Evolutionary conservation across 2,113 vertebrate species (phyloP).

Genomic region (Neolamprologus kungweensis): DNA sequence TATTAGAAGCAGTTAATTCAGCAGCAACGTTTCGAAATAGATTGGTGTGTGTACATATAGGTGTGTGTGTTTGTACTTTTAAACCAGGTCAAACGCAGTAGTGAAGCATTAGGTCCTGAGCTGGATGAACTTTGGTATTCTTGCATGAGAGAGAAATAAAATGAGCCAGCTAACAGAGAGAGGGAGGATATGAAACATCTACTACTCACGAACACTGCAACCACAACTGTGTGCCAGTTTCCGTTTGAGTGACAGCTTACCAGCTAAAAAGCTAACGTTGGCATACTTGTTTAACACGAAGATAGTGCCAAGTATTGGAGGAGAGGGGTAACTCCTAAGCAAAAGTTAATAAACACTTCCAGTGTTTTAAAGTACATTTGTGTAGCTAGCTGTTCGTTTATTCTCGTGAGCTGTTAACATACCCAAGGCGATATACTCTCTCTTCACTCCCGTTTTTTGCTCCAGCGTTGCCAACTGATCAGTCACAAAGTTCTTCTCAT

Average conservation of each 20-base stretch:
- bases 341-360: background rate
- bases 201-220: background rate
- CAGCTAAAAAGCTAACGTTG: background rate
- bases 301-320: background rate
- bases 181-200: background rate
- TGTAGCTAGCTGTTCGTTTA: background rate
- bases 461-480: conserved; percentile 75
- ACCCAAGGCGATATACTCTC: conserved; percentile 79
- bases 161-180: background rate
- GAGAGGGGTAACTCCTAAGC: background rate
- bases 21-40: background rate
- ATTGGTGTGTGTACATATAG: background rate
- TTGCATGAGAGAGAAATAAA: background rate
- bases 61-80: background rate
- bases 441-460: conserved; percentile 74
- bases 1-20: background rate
- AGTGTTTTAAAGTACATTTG: background rate
- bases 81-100: background rate
- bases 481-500: conserved; percentile 75
- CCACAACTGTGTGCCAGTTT: background rate
- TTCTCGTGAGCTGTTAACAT: background rate
- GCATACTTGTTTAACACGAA: background rate
- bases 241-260: background rate
- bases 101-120: background rate
- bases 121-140: conserved; percentile 16